Evolutionary conservation across 2,113 vertebrate genomes (phyloP), one percentile per base, ranked within the genome.

Genomic region (Poecilia latipinna): DNA sequence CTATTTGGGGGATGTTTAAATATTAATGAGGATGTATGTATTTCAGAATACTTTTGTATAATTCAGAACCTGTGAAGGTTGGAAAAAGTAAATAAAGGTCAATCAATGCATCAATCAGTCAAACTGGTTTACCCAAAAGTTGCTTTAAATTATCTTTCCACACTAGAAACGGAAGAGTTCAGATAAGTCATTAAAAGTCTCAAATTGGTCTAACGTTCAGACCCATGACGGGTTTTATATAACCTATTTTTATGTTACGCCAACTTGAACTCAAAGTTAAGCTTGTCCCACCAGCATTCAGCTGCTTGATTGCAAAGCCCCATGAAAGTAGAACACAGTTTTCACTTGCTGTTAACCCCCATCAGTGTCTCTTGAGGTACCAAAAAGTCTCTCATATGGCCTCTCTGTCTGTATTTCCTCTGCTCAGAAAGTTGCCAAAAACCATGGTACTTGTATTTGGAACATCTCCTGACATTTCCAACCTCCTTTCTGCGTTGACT

Each of bases 401-500:
- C 10, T 39, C 12, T n/a, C 1, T n/a, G 10, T 82, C 72, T 77
- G 48, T 61, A 71, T 61, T 73, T 73, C 28, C 70, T 31, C 19
- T 79, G 22, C 51, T 57, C 22, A 24, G 17, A 2, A 57, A 57
- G 24, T 57, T 57, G 51, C 8, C 19, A 57, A n/a, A 24, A 57
- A n/a, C 8, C 22, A 57, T 57, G 79, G 87, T 68, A 19, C 62
- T 19, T 70, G 66, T 28, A 69, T 83, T 65, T 3, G 65, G 65
- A 70, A 74, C 57, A 77, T 67, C 64, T 77, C 51, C 62, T 80
- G 82, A 78, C 82, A 78, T 60, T 54, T 19, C 51, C 37, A 31
- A 80, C 29, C 72, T 73, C 26, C 67, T 71, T 61, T 68, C 67
- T 79, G 77, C 17, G 0, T 66, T 64, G 69, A 77, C 84, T 78